These are phyloP conservation scores for Crocallis elinguaria DNA, from an alignment of 2,888 invertebrate genomes.

Conservation along the genomic window DNA sequence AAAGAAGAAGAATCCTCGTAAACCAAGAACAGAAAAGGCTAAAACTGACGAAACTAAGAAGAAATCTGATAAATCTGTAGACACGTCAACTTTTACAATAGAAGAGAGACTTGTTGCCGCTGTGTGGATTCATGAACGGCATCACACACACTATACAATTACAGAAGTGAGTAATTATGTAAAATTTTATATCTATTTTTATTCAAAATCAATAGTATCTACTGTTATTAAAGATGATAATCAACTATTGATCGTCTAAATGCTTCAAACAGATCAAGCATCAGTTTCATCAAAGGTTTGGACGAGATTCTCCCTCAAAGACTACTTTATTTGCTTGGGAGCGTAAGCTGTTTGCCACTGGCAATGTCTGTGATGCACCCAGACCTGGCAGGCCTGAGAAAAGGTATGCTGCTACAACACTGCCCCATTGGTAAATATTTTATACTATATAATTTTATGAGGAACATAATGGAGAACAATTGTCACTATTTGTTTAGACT, in stretches of 20 bases:
- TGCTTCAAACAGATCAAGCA: conserved; percentile 58
- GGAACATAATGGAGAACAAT: no score
- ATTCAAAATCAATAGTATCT: no score
- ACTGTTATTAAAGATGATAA: no score
- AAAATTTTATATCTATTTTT: no score
- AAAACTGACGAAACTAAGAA: conserved; percentile 25
- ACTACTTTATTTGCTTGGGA: conserved; percentile 67
- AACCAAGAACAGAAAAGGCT: conserved; percentile 12
- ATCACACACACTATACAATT: conserved; percentile 56
- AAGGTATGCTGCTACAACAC: conserved; percentile 41
- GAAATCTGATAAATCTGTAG: conserved; percentile 41
- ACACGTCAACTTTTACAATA: conserved; percentile 62
- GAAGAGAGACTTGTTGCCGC: conserved; percentile 76
- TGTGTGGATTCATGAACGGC: conserved; percentile 78
- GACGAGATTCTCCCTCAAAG: conserved; percentile 64
- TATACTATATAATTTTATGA: not conserved
- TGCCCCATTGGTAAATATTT: conserved; percentile 8
- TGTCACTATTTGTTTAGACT: no score
- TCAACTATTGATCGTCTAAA: no score
- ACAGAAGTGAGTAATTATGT: conserved; percentile 44
- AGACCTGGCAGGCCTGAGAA: conserved; percentile 65
- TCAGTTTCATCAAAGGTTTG: conserved; percentile 70
- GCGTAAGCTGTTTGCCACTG: conserved; percentile 65
- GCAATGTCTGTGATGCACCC: conserved; percentile 69
- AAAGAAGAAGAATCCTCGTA: conserved; percentile 24